Evolutionary conservation across 2,888 invertebrate species (phyloP), one percentile per base, ranked within the genome.

Genomic region (Eudemis profundana): DNA sequence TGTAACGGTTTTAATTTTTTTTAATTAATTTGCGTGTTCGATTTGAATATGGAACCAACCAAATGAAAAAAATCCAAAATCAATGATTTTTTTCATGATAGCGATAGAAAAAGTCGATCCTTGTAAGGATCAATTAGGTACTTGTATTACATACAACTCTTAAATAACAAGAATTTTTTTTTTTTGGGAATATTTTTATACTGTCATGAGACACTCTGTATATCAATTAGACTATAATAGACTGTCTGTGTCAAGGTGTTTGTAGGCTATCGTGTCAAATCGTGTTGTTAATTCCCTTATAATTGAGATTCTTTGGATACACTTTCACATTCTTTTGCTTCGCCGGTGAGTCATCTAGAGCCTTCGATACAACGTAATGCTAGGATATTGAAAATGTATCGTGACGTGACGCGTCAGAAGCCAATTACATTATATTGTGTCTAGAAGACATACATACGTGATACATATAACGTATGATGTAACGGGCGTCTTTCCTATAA

Each of bases 251-350:
- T 17, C 40, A 54, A 54, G 54, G 38, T 27, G 40, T 33, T 53
- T 1, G 4, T 15, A 4, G 15, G 14, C 10, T 33, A 14, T 40
- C 54, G 23, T n/a, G n/a, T n/a, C n/a, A n/a, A n/a, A n/a, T 40
- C 54, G 33, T 36, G 14, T 27, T 27, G 21, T 21, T 27, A 23
- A 40, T 40, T 54, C 27, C 38, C 23, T 40, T 36, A 40, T 40
- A 40, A 40, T 40, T 54, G 27, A 54, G 23, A 40, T 53, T 38
- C 38, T 12, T 12, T 46, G 38, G 53, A 23, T 40, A 54, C 54
- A 27, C 54, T 54, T 54, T 54, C 54, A 54, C 40, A 54, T 54
- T 42, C 40, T 27, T n/a, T 40, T 54, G 5, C 40, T 40, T 23
- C 19, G 19, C 10, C 14, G 8, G 40, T 54, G 54, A 54, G 40